Evolutionary conservation across 2,113 vertebrate genomes (phyloP).

Genomic region (Butastur rufipennis): DNA sequence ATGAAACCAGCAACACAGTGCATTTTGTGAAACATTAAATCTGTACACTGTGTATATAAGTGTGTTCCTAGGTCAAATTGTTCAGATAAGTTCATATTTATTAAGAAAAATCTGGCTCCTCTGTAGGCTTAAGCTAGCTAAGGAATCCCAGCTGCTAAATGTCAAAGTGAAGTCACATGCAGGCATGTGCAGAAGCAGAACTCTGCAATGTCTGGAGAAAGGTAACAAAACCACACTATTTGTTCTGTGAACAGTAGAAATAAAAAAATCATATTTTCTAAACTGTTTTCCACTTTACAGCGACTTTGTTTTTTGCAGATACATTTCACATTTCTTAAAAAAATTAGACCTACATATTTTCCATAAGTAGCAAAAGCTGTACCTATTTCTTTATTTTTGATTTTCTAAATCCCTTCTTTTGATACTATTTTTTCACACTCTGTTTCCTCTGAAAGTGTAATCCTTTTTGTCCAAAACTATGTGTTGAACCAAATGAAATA

Average conservation of each 20-base stretch:
- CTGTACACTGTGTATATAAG: neutral
- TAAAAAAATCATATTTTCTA: neutral
- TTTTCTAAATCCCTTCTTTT: neutral
- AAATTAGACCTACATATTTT: neutral
- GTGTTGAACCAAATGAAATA: neutral
- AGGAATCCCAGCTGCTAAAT: neutral
- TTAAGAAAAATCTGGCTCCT: neutral
- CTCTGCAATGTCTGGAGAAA: neutral
- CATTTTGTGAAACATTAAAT: neutral
- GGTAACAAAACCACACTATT: fast-evolving
- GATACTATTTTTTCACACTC: neutral
- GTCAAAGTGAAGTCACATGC: fast-evolving
- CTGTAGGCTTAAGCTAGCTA: neutral
- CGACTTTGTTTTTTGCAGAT: neutral
- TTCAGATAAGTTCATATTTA: neutral
- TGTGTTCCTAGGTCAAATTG: neutral
- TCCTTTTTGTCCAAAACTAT: neutral
- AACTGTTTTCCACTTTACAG: neutral
- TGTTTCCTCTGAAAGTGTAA: neutral
- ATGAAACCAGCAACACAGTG: neutral
- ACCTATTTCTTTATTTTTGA: neutral
- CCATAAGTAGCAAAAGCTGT: neutral
- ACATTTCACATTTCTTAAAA: neutral
- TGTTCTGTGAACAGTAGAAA: neutral
- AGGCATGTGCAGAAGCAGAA: neutral